Evolutionary conservation across 2,113 vertebrate genomes (phyloP).

Genomic region (Lates calcarifer): DNA sequence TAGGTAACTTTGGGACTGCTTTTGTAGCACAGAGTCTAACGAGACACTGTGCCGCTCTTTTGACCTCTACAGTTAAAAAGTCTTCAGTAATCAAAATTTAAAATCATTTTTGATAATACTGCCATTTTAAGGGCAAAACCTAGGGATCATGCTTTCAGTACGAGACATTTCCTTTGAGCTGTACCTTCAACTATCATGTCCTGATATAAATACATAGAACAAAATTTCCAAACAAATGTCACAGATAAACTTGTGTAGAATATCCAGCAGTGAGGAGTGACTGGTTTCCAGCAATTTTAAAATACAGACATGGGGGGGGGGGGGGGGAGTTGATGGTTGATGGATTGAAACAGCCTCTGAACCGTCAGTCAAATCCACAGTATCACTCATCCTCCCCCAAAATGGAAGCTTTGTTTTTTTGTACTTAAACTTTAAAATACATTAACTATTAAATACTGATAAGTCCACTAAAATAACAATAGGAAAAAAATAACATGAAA

Average conservation of each 20-base stretch:
- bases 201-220: conserved; percentile 67
- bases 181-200: conserved; percentile 65
- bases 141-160: conserved; percentile 65
- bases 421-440: conserved; percentile 73
- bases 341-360: conserved; percentile 19
- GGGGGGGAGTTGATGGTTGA: conserved; percentile 11
- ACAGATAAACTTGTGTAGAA: conserved; percentile 44
- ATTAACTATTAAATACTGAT: conserved; percentile 86
- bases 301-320: conserved; percentile 24
- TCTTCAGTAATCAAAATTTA: conserved; percentile 44
- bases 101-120: conserved; percentile 79
- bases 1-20: conserved; percentile 48
- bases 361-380: conserved; percentile 22
- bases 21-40: conserved; percentile 21
- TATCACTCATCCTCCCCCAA: conserved; percentile 33
- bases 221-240: conserved; percentile 34
- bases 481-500: conserved; percentile 53
- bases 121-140: conserved; percentile 69
- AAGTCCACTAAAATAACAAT: conserved; percentile 77
- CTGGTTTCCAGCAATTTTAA: conserved; percentile 59
- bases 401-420: conserved; percentile 77
- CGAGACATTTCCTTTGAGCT: conserved; percentile 1
- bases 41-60: conserved; percentile 50
- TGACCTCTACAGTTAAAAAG: conserved; percentile 58
- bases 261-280: conserved; percentile 70